Conservation (phyloP, 2,888 invertebrate genomes). For the Nematopogon swammerdamellus region DNA sequence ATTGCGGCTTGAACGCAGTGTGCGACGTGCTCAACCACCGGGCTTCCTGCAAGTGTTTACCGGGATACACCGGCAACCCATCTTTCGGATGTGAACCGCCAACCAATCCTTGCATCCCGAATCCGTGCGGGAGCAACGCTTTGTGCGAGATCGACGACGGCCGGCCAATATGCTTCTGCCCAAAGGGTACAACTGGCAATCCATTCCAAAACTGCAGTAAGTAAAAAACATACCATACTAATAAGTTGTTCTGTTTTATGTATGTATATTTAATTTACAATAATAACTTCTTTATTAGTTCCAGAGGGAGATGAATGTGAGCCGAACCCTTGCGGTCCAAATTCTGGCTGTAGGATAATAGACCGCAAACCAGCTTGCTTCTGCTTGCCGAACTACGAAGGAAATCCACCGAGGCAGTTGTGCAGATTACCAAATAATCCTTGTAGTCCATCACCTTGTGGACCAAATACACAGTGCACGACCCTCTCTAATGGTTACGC, state of each 20-base stretch:
- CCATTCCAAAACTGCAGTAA: slow-evolving; percentile 88
- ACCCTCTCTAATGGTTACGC: slow-evolving; percentile 75
- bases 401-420: slow-evolving; percentile 70
- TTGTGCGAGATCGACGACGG: slow-evolving; percentile 82
- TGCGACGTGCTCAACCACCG: slow-evolving; percentile 80
- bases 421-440: slow-evolving; percentile 74
- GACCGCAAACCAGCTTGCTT: slow-evolving; percentile 77
- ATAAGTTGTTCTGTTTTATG: neutral
- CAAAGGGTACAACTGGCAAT: slow-evolving; percentile 86
- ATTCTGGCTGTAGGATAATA: slow-evolving; percentile 78
- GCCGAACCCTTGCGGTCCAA: slow-evolving; percentile 80
- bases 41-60: slow-evolving; percentile 76
- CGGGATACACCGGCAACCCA: slow-evolving; percentile 80
- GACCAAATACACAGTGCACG: slow-evolving; percentile 83
- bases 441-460: slow-evolving; percentile 83
- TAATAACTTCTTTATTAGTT: too few species aligned
- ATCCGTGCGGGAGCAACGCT: slow-evolving; percentile 85
- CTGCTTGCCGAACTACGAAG: slow-evolving; percentile 84
- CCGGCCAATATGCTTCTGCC: slow-evolving; percentile 85
- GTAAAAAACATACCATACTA: slow-evolving; percentile 29
- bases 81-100: slow-evolving; percentile 67
- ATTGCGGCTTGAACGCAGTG: slow-evolving; percentile 75
- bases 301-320: slow-evolving; percentile 83
- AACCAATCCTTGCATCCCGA: slow-evolving; percentile 75
- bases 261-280: neutral